Conservation (phyloP, 1,140 invertebrate genomes). For the Sitodiplosis mosellana region DNA sequence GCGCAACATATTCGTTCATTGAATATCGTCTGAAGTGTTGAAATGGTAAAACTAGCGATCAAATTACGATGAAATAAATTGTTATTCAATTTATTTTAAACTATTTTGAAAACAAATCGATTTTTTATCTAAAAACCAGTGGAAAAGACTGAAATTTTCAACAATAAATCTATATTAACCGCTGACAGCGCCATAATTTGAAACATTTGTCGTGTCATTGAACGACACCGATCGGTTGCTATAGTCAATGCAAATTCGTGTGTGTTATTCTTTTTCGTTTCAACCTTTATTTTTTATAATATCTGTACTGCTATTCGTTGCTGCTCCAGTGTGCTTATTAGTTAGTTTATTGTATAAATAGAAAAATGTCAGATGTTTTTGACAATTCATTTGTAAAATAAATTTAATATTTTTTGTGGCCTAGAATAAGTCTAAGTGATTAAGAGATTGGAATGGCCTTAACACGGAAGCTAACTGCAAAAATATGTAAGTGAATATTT, state of each 20-base stretch:
- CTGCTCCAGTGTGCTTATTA: not conserved
- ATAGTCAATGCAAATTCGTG: not conserved
- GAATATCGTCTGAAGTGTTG: no score
- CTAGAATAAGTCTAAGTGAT: not conserved
- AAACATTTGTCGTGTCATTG: no score
- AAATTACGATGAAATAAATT: no score
- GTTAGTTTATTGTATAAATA: not conserved
- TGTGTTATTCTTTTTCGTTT: not conserved
- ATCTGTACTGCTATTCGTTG: constrained; percentile 6
- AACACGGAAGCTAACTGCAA: constrained; percentile 14
- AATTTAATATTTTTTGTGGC: not conserved
- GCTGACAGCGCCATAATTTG: no score
- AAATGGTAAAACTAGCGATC: no score
- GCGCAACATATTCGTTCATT: no score
- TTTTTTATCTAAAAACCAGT: no score
- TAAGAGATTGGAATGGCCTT: constrained; percentile 14
- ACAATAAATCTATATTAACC: no score
- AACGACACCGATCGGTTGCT: no score
- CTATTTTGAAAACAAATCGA: no score
- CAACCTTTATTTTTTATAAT: not conserved
- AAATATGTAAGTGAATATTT: constrained; percentile 15
- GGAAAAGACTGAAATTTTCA: no score
- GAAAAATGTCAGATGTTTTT: constrained; percentile 5
- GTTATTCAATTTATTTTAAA: no score
- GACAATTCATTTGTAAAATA: constrained; percentile 3